Base-by-base conservation (phyloP, 1,140 invertebrate genomes). In the Drosophila sturtevanti region DNA sequence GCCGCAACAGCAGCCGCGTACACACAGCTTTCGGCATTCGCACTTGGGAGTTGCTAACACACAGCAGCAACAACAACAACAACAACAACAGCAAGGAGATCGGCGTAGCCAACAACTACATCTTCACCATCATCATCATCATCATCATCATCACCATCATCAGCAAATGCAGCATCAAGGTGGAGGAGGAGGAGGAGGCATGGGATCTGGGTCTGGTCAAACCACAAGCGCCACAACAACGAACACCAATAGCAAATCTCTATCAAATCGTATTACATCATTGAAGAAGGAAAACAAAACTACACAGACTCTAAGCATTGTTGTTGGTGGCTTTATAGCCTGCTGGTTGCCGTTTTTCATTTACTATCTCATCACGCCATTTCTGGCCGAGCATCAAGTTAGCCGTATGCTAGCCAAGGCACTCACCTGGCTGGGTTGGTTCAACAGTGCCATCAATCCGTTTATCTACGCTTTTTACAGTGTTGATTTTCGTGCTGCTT, bases 261-360 rank as follows among this genome's bases (percentile, higher is more conserved):
- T 92, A 35, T 90, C 93, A 41, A 92, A 92, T 63, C 90, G 94
- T 69, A 95, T 95, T 2, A 94, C 94, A 5, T 95, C 95, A 31
- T 92, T 95, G 59, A 92, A 95, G 69, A 93, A 96, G 61, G 97
- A 98, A 79, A 96, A 95, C 6, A 97, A 98, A 92, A 98, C 97
- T 0, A 97, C 97, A 3, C 96, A 98, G 90, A 98, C 97, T 0
- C 92, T 99, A 31, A 97, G 97, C 37, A 95, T 98, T 12, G 97
- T 98, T 2, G 97, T 98, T 2, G 97, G 97, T 2, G 97, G 97
- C 4, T 99, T 98, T 87, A 95, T 98, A 0, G 94, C 97, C 3
- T 98, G 97, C 72, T 98, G 97, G 97, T 89, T 97, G 37, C 97
- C 97, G 4, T 98, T 98, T 91, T 99, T 98, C 92, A 93, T 97